Conservation (phyloP, 2,113 vertebrate genomes). For the Coturnix japonica region DNA sequence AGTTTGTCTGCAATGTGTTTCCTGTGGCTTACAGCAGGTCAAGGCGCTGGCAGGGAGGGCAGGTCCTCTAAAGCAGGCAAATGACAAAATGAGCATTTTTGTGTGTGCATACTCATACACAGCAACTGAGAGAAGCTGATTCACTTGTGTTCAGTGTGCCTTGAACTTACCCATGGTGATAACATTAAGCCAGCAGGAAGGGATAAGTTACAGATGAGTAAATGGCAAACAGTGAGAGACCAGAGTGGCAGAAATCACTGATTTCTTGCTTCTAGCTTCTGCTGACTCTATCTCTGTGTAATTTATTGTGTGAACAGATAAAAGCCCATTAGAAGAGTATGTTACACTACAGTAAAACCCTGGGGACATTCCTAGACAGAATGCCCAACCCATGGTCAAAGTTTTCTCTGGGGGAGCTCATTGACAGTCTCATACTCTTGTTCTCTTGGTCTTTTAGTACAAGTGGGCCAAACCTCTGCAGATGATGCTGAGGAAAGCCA, state of each 20-base stretch:
- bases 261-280: not conserved
- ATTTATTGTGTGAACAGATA: not conserved
- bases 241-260: not conserved
- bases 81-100: not conserved
- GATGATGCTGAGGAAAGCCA: not conserved
- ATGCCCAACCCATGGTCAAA: not conserved
- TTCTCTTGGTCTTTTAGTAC: not conserved
- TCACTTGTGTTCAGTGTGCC: not conserved
- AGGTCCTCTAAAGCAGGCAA: not conserved
- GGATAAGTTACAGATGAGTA: not conserved
- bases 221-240: not conserved
- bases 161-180: not conserved
- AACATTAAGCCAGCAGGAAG: not conserved
- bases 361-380: not conserved
- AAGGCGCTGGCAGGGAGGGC: not conserved
- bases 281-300: not conserved
- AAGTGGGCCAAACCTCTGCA: not conserved
- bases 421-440: not conserved
- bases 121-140: not conserved
- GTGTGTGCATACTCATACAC: not conserved
- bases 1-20: accelerated
- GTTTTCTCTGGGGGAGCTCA: constrained; percentile 9
- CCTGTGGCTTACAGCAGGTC: not conserved
- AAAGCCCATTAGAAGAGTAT: not conserved
- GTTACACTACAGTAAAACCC: not conserved